Evolutionary conservation across 2,113 vertebrate species (phyloP), one percentile per base, ranked within the genome.

Genomic region (Hyperoodon ampullatus): DNA sequence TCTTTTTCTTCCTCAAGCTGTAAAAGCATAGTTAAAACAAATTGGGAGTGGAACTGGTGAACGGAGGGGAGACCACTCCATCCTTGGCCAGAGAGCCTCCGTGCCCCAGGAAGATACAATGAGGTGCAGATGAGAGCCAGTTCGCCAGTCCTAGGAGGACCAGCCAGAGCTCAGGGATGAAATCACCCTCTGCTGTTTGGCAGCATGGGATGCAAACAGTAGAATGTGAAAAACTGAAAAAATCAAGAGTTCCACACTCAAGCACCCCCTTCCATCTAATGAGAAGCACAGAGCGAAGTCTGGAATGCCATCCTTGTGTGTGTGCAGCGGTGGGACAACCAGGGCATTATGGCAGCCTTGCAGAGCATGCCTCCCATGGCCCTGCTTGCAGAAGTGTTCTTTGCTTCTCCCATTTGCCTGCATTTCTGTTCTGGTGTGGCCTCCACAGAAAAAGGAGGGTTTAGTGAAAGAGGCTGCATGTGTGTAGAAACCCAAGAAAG

Each of bases 271-370:
- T 60, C 28, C 39, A 4, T 63, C 24, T n/a, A 24, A 15, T 2
- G 24, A 75, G 68, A 65, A 33, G 55, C 82, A 39, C 18, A 50
- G 65, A 2, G 15, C 0, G 3, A 33, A 53, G 21, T 33, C 53
- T 35, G 23, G 26, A 39, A 4, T 5, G 65, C 1, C 39, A 42
- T 19, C 16, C 39, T 35, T 44, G 6, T 0, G 2, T 1, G 14
- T 35, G 39, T 26, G 55, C 42, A 15, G 33, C 33, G 2, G 3
- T 42, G 66, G 55, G n/a, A 47, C 44, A 3, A 16, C 24, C 63
- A 5, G n/a, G 78, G 58, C 26, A 3, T 77, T 13, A 12, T 0
- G 0, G 63, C 2, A 16, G 81, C 88, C 53, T 39, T 61, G 9
- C 50, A 4, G 70, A 28, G n/a, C 0, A 1, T 0, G 4, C n/a